A percentile compares a stretch with the other conserved stretches of the same genome.
phyloP scores from a whole-genome alignment of 2,888 invertebrate genomes.

The Zygothrica quintamaculata region DNA sequence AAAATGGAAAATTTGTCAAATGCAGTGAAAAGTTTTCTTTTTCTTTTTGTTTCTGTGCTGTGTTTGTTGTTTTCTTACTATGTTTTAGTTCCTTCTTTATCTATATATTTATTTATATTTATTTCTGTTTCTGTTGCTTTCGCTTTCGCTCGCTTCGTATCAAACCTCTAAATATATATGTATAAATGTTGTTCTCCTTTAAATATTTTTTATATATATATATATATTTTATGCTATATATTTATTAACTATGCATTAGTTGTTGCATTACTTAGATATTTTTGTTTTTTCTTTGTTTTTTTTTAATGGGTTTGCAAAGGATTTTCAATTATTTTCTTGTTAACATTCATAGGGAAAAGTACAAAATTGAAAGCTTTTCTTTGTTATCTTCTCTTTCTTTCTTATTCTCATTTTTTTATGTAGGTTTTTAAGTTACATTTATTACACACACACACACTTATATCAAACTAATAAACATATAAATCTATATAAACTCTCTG shows the following conservation, averaged over 20 bases:
- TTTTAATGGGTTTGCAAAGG: constrained; percentile 41
- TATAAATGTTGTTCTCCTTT: constrained; percentile 41
- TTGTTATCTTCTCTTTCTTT: constrained; percentile 43
- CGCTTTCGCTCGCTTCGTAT: constrained; percentile 41
- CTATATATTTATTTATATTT: constrained; percentile 18
- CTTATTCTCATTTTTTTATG: not conserved
- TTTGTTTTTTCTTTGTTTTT: constrained; percentile 49
- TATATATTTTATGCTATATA: constrained; percentile 69
- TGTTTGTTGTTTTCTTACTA: too few species aligned
- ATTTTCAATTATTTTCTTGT: constrained; percentile 40
- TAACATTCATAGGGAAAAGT: constrained; percentile 69
- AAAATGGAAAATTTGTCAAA: not conserved
- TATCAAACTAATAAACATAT: constrained; percentile 23
- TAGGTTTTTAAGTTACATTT: constrained; percentile 43
- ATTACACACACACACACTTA: constrained; percentile 36
- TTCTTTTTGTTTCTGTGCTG: constrained; percentile 14
- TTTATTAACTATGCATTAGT: constrained; percentile 65
- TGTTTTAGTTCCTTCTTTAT: constrained; percentile 13
- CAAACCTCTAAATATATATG: constrained; percentile 57
- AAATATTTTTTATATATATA: constrained; percentile 70
- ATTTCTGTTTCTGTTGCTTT: constrained; percentile 5
- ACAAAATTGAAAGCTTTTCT: constrained; percentile 79
- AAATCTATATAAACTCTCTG: constrained; percentile 17
- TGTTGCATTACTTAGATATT: constrained; percentile 64
- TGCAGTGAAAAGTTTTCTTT: constrained; percentile 31